A percentile compares a stretch with the other conserved stretches of the same genome.
Conservation (phyloP, 2,113 vertebrate genomes). For the Hyperoodon ampullatus region DNA sequence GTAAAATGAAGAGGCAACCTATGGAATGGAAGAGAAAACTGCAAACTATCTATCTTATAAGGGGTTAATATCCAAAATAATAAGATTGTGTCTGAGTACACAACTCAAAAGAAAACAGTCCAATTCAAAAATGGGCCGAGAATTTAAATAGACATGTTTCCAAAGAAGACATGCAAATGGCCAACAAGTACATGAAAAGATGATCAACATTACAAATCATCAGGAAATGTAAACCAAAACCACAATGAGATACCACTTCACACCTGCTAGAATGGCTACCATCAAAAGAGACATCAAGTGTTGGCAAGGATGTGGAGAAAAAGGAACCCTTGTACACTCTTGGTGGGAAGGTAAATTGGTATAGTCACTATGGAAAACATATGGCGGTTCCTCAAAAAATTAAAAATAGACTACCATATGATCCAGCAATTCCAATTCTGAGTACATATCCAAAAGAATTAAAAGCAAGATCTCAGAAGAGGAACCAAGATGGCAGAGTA, state of each 20-base stretch:
- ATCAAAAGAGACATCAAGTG: neutral
- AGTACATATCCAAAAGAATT: neutral
- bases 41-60: neutral
- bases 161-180: neutral
- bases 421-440: neutral
- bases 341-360: neutral
- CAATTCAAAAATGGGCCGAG: neutral
- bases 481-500: no score
- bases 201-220: neutral
- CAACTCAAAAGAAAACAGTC: neutral
- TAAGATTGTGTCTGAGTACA: neutral
- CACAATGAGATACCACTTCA: neutral
- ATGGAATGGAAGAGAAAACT: neutral
- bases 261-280: neutral
- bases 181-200: neutral
- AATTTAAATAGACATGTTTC: neutral
- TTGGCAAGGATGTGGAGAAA: neutral
- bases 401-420: neutral
- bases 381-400: neutral
- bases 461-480: neutral
- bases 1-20: neutral
- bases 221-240: neutral
- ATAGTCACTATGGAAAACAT: neutral
- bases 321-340: neutral
- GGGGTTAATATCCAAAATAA: neutral